Conservation (phyloP, 2,113 vertebrate genomes). For the Platysternon megacephalum region DNA sequence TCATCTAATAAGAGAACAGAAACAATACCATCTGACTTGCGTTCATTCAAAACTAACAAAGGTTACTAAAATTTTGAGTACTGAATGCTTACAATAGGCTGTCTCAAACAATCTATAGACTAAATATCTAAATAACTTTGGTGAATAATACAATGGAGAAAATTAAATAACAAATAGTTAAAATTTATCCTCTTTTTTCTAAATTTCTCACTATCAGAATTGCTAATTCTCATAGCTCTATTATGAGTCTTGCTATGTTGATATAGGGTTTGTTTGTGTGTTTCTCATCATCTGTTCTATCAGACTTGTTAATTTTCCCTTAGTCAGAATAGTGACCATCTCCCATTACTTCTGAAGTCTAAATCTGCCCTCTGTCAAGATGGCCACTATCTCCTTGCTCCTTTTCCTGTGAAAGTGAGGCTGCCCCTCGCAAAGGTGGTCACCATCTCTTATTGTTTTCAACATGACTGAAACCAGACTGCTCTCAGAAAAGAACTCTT, state of each 20-base stretch:
- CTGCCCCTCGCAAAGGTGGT: not conserved
- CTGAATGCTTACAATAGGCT: not conserved
- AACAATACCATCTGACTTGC: not conserved
- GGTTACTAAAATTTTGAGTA: not conserved
- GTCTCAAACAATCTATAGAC: not conserved
- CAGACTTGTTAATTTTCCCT: not conserved
- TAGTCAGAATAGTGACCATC: not conserved
- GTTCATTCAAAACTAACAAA: not conserved
- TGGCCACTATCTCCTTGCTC: not conserved
- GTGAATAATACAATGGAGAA: not conserved
- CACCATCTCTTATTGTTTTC: not conserved
- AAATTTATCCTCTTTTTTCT: not conserved
- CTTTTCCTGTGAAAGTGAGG: not conserved
- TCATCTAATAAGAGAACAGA: not conserved
- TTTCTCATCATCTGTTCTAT: not conserved
- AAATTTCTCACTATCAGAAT: not conserved
- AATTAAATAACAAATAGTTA: not conserved
- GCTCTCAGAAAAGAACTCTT: not conserved
- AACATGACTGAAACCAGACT: not conserved
- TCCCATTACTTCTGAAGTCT: not conserved
- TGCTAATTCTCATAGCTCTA: not conserved
- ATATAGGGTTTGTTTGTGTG: not conserved
- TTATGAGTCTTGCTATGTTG: not conserved
- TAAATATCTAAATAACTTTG: not conserved
- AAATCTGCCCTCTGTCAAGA: not conserved